Evolutionary conservation across 2,888 invertebrate genomes (phyloP), one percentile per base, ranked within the genome.

Genomic region (Athalia cordata): DNA sequence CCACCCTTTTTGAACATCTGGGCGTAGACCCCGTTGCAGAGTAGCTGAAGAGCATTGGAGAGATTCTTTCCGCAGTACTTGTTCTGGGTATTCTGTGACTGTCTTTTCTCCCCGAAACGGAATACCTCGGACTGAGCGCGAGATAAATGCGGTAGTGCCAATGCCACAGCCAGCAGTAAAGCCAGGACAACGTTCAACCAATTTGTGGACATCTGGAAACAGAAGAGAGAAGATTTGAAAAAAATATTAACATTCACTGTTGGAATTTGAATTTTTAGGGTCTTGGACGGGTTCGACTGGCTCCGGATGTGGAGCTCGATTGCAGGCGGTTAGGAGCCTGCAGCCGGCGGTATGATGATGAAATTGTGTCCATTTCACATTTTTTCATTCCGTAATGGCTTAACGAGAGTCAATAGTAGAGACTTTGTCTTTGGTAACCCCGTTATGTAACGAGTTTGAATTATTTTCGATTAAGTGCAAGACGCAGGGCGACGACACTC

Each of bases 11-110:
- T 87, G 81, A 89, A 88, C 86, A 89, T 87, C 5, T 86, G 79
- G 80, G 90, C 89, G 81, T 90, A 91, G 49, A 84, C 81, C 43
- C 91, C 90, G 64, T 86, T 84, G 81, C 91, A 91, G 45, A 91
- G 81, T n/a, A 86, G 79, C 75, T 87, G 86, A 43, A 91, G 82
- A 5, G 87, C 85, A 79, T 87, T 87, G 6, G 91, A 86, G 45
- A 91, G 84, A 75, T 85, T 82, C 75, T 83, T 84, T 67, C 91
- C 91, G 81, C 91, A 91, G 81, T 90, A 90, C 78, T 87, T 29
- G 29, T 29, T 87, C 43, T 83, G 84, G 50, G 76, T 9, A 11
- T 9, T 15, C 45, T 47, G 13, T 55, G 59, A 13, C 3, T 5
- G 8, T 55, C 83, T 80, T 55, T 86, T 86, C 70, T 84, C 82